Base-by-base conservation (phyloP, 2,797 vertebrate genomes). In the Chrosomus eos region DNA sequence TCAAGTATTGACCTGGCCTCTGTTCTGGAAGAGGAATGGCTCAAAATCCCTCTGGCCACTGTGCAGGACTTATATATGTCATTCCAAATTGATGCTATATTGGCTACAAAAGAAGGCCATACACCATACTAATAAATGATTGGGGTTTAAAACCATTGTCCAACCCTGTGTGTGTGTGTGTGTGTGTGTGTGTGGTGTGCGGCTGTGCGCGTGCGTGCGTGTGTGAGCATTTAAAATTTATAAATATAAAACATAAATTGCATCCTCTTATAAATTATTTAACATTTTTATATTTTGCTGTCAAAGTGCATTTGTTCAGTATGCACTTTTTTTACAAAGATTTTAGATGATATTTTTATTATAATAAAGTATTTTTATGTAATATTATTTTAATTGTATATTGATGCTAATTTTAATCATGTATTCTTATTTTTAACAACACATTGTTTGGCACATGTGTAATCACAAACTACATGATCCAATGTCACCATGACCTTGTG, bases 401-500 rank as follows among this genome's bases (percentile, higher is more conserved):
- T 45, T 71, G 7, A 60, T n/a, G 55, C 11, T n/a, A 16, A 31
- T 64, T 28, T 28, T 62, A 62, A 31, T 31, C 6, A 28, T 64
- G n/a, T 3, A 64, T 64, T 14, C 26, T 26, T 71, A 48, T 60
- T 60, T 60, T 26, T 60, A 13, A 26, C n/a, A 60, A 13, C 55
- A 60, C 4, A 60, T 58, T 55, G 21, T 23, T 33, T 53, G 68
- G 55, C 36, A n/a, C 3, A 5, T 48, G 55, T 82, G 62, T 43
- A 53, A 55, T 67, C 26, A 51, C 71, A 67, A 7, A 31, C 45
- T 67, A 9, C n/a, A 58, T 74, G 62, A 38, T 66, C 45, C 43
- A 73, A 40, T 66, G 70, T 81, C 84, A 74, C 14, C 8, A 10
- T 80, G 48, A 83, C 51, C 66, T 75, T 87, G 33, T 58, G 51